Evolutionary conservation across 2,113 vertebrate species (phyloP).

Genomic region (Phalacrocorax carbo): DNA sequence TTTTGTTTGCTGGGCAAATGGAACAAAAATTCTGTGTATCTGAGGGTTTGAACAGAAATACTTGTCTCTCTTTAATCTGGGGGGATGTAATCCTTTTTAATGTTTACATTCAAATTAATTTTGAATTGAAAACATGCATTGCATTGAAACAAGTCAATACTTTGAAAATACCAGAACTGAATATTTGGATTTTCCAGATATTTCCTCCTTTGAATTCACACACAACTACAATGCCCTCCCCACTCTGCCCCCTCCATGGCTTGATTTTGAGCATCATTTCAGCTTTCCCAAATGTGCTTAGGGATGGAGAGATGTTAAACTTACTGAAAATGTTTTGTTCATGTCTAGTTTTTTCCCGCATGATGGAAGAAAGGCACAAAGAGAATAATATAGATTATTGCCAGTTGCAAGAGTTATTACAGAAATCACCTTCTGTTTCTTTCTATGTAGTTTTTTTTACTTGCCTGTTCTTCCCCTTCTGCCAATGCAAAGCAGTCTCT

Average conservation of each 20-base stretch:
- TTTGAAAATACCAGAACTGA: neutral
- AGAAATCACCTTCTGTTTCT: neutral
- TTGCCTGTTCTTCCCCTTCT: fast-evolving
- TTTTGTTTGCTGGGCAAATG: neutral
- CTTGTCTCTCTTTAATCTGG: neutral
- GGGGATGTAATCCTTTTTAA: neutral
- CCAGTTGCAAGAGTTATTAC: neutral
- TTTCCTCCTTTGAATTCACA: neutral
- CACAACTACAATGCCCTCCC: neutral
- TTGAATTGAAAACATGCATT: neutral
- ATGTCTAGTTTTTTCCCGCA: neutral
- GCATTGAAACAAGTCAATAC: neutral
- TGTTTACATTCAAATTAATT: neutral
- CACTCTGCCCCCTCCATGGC: fast-evolving
- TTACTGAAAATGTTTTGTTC: neutral
- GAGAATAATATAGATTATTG: neutral
- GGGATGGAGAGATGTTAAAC: neutral
- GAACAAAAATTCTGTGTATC: neutral
- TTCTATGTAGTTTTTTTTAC: neutral
- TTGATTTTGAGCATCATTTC: neutral
- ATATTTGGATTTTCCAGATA: neutral
- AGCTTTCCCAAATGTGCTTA: neutral
- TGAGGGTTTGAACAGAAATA: neutral
- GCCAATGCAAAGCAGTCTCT: fast-evolving
- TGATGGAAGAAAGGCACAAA: neutral